phyloP scores from a whole-genome alignment of 1,140 invertebrate genomes.

The Leptoteleia sp. region DNA sequence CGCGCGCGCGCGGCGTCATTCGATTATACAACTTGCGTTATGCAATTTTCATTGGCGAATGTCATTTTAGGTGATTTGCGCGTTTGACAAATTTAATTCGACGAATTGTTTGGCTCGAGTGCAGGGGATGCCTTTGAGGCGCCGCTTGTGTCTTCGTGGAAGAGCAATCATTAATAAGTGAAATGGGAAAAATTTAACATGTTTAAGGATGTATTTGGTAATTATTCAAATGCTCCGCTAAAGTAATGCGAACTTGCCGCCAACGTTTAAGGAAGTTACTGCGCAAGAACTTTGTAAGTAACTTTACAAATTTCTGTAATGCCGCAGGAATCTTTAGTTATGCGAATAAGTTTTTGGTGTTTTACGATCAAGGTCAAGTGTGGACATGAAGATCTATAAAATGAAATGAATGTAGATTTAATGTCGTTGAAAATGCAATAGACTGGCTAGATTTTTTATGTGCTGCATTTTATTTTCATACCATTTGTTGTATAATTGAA shows the following conservation, averaged over 20 bases:
- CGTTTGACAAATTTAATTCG: no score
- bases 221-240: constrained; percentile 8
- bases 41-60: constrained; percentile 26
- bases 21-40: constrained; percentile 25
- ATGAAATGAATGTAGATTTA: no score
- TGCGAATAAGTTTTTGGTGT: neutral
- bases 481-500: no score
- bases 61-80: neutral
- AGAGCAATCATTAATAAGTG: no score
- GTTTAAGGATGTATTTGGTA: neutral
- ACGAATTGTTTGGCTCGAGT: no score
- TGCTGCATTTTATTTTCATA: no score
- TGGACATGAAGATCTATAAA: no score
- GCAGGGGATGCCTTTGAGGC: no score
- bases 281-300: constrained; percentile 9
- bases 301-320: constrained; percentile 16
- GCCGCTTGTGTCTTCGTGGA: no score
- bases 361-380: constrained; percentile 14
- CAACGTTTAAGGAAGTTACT: constrained; percentile 9
- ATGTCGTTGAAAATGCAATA: no score
- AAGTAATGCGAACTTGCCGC: constrained; percentile 5
- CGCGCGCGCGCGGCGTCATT: constrained; percentile 15
- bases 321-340: constrained; percentile 7
- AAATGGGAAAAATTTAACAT: neutral
- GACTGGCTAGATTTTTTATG: no score